These are phyloP conservation scores for Acrobasis consociella DNA, from an alignment of 2,888 invertebrate species.

Conservation along the genomic window DNA sequence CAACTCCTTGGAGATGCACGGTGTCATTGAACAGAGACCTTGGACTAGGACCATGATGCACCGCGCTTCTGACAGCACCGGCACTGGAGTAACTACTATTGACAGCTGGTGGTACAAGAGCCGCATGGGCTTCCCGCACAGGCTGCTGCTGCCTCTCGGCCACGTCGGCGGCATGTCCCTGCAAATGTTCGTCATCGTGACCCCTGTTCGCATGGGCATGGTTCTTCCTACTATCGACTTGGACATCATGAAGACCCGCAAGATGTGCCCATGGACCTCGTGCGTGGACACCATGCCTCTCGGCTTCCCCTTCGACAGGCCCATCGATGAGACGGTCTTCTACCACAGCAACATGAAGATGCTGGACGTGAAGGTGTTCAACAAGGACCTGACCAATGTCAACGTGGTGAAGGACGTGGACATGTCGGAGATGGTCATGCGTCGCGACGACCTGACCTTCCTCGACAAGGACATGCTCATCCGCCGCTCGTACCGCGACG, in stretches of 20 bases:
- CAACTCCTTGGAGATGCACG: constrained; percentile 85
- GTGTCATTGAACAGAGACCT: constrained; percentile 83
- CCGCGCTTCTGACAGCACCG: constrained; percentile 53
- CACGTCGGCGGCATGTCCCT: constrained; percentile 83
- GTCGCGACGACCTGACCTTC: constrained; percentile 69
- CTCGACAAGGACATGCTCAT: constrained; percentile 67
- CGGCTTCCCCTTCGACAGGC: constrained; percentile 90
- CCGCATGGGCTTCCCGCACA: constrained; percentile 85
- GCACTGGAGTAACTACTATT: constrained; percentile 75
- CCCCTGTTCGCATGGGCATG: constrained; percentile 77
- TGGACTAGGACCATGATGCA: constrained; percentile 62
- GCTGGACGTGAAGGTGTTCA: constrained; percentile 84
- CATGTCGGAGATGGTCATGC: constrained; percentile 67
- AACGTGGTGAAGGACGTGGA: constrained; percentile 65
- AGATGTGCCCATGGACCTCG: constrained; percentile 78
- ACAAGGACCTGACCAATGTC: constrained; percentile 73
- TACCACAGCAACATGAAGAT: constrained; percentile 86
- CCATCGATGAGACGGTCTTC: constrained; percentile 82
- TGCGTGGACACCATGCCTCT: constrained; percentile 85
- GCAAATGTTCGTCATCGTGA: constrained; percentile 85
- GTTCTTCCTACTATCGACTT: constrained; percentile 70
- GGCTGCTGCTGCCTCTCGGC: constrained; percentile 88
- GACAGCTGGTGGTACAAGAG: constrained; percentile 80
- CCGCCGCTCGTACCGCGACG: constrained; percentile 64
- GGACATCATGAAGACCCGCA: constrained; percentile 74